These are phyloP conservation scores for Eretmochelys imbricata DNA, from an alignment of 2,113 vertebrate species.

Conservation along the genomic window DNA sequence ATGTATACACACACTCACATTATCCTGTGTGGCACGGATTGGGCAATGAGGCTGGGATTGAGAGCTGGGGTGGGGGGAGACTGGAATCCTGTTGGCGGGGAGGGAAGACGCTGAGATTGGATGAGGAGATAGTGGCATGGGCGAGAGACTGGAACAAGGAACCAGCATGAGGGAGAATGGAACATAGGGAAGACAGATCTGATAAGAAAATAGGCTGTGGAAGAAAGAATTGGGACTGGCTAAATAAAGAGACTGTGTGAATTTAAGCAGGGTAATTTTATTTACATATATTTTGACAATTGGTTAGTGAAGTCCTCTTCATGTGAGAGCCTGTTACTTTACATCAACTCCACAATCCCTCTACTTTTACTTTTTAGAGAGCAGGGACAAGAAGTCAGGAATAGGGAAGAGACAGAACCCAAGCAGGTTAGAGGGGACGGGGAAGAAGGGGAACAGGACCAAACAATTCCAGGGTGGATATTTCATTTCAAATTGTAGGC, in stretches of 20 bases:
- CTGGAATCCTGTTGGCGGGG: neutral
- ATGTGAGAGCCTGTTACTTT: neutral
- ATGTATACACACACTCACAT: neutral
- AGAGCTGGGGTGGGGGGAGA: too few relatives aligned
- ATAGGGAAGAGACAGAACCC: neutral
- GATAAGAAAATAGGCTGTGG: neutral
- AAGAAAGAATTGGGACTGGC: neutral
- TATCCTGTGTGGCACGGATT: neutral
- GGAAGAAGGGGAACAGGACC: neutral
- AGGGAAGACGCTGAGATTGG: neutral
- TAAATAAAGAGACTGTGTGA: neutral
- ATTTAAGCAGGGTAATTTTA: neutral
- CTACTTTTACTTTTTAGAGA: neutral
- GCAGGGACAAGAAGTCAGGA: neutral
- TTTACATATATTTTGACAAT: neutral
- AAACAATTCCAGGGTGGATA: neutral
- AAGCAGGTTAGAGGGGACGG: neutral
- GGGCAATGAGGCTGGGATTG: neutral
- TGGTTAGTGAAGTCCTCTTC: neutral
- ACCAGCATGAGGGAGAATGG: neutral
- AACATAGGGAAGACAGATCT: neutral
- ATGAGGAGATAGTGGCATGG: neutral
- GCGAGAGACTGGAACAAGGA: neutral
- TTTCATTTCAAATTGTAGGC: conserved; percentile 9
- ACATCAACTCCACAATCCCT: neutral